phyloP scores from a whole-genome alignment of 2,113 vertebrate genomes.

The Rhagologus leucostigma region DNA sequence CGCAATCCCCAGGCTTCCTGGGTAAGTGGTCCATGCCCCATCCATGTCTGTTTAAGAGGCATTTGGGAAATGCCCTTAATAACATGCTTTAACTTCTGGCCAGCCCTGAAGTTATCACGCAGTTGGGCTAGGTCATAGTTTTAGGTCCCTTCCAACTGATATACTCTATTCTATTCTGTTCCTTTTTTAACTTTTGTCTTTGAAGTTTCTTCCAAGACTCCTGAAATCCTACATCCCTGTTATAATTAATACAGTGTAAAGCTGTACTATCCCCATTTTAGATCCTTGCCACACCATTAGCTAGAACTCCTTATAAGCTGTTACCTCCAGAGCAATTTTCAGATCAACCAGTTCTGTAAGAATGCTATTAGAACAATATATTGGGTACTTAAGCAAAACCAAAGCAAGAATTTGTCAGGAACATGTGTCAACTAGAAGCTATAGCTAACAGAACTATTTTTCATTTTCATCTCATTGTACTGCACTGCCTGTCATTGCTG shows the following conservation, averaged over 20 bases:
- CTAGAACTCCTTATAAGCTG: neutral
- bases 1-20: neutral
- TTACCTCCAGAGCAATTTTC: neutral
- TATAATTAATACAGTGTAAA: neutral
- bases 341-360: neutral
- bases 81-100: neutral
- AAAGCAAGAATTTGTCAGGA: neutral
- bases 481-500: neutral
- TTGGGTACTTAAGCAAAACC: neutral
- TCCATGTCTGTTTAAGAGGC: neutral
- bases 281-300: neutral
- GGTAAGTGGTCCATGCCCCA: fast-evolving
- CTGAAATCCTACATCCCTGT: neutral
- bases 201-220: neutral
- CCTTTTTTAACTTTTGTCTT: neutral
- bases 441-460: neutral
- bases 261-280: neutral
- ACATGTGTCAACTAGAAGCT: neutral
- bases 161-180: neutral
- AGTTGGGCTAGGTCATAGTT: neutral
- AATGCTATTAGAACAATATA: neutral
- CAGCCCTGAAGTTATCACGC: neutral
- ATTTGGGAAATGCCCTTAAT: neutral
- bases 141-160: neutral
- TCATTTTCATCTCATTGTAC: neutral